Evolutionary conservation across 2,888 invertebrate species (phyloP).

Genomic region (Meiosimyza decipiens): DNA sequence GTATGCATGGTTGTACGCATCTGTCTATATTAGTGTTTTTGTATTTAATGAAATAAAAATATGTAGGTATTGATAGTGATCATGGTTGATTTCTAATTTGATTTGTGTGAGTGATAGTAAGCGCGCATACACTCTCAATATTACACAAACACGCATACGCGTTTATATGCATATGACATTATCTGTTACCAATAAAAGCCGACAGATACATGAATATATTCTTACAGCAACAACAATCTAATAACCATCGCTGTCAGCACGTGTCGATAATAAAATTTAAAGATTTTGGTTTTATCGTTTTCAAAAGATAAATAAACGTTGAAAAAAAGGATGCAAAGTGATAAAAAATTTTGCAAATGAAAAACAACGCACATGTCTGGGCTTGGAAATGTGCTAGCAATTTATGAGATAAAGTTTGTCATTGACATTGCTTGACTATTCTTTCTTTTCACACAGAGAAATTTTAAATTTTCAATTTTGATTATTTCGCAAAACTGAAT

Average conservation of each 20-base stretch:
- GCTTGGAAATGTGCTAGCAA: too few species aligned
- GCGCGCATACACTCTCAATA: background rate
- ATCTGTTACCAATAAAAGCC: background rate
- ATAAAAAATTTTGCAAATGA: too few species aligned
- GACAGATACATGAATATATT: background rate
- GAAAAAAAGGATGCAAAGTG: too few species aligned
- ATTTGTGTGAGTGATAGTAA: slow-evolving; percentile 26
- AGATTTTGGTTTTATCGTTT: slow-evolving; percentile 26
- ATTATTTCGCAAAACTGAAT: too few species aligned
- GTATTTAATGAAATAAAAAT: slow-evolving; percentile 31
- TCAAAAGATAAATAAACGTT: background rate
- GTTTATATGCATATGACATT: background rate
- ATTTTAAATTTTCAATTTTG: too few species aligned
- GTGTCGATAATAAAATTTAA: slow-evolving; percentile 36
- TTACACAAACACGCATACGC: background rate
- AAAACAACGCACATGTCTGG: too few species aligned
- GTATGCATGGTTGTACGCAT: too few species aligned
- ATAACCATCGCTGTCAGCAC: slow-evolving; percentile 14
- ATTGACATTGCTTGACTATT: too few species aligned
- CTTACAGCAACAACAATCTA: too few species aligned
- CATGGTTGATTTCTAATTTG: slow-evolving; percentile 24
- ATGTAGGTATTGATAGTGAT: slow-evolving; percentile 20
- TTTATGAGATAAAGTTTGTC: too few species aligned
- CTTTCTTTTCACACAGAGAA: too few species aligned
- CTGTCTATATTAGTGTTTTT: slow-evolving; percentile 4